phyloP scores from a whole-genome alignment of 2,888 invertebrate species.

The Nineta flava region DNA sequence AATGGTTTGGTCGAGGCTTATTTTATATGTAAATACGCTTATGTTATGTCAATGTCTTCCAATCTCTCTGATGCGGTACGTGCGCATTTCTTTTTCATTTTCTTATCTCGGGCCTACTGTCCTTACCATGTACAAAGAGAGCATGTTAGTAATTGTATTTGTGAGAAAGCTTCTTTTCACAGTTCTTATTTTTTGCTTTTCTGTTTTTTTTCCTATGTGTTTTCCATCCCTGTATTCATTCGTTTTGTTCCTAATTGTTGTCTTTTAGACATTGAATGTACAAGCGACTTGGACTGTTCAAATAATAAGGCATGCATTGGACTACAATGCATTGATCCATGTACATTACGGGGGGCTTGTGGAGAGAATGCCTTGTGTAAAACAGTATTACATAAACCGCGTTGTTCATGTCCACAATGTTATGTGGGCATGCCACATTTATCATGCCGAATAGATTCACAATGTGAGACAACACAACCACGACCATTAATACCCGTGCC shows the following conservation, averaged over 20 bases:
- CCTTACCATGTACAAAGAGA: conserved; percentile 31
- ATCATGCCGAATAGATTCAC: conserved; percentile 63
- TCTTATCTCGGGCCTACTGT: conserved; percentile 25
- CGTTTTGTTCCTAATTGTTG: conserved; percentile 10
- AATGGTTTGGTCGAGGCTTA: conserved; percentile 30
- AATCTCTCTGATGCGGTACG: conserved; percentile 3
- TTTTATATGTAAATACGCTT: conserved; percentile 37
- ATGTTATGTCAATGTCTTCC: conserved; percentile 20
- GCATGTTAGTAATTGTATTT: conserved; percentile 41
- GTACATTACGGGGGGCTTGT: conserved; percentile 74
- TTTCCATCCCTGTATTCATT: conserved; percentile 16
- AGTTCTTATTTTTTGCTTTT: conserved; percentile 69
- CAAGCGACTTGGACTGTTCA: conserved; percentile 80
- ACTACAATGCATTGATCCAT: conserved; percentile 82
- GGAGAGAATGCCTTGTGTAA: conserved; percentile 80
- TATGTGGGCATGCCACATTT: conserved; percentile 69
- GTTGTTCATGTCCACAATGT: conserved; percentile 79
- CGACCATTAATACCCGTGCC: conserved; percentile 34
- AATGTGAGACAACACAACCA: conserved; percentile 49
- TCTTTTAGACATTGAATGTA: conserved; percentile 47
- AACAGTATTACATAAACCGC: conserved; percentile 67
- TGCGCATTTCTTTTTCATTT: conserved; percentile 29
- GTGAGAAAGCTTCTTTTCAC: conserved; percentile 77
- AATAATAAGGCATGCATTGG: conserved; percentile 84
- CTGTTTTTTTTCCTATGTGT: conserved; percentile 37